Conservation (phyloP, 2,888 invertebrate genomes). For the Cosmorhoe ocellata region DNA sequence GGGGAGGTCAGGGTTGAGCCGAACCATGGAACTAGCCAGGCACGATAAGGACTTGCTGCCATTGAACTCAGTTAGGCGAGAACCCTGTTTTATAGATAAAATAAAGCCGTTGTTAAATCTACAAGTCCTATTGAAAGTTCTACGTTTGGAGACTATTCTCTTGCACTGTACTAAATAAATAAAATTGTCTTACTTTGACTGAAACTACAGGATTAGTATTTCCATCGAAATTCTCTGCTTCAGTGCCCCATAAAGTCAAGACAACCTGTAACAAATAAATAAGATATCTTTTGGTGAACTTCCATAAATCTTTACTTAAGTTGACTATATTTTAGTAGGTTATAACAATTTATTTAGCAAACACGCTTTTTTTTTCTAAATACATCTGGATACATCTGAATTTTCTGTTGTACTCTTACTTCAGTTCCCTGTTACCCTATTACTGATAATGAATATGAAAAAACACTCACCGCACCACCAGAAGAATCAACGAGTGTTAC, state of each 20-base stretch:
- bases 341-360: too few species aligned
- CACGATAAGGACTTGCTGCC: conserved; percentile 88
- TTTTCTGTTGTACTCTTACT: too few species aligned
- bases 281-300: not conserved
- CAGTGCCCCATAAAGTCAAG: conserved; percentile 95
- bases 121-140: too few species aligned
- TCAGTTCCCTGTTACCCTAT: not conserved
- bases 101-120: too few species aligned
- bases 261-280: conserved; percentile 75
- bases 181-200: conserved; percentile 82
- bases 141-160: too few species aligned
- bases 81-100: conserved; percentile 77
- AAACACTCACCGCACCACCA: conserved; percentile 83
- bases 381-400: too few species aligned
- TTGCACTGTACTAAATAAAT: too few species aligned
- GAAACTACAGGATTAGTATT: conserved; percentile 90
- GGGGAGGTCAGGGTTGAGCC: conserved; percentile 93
- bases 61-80: conserved; percentile 92
- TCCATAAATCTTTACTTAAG: too few species aligned
- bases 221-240: conserved; percentile 93
- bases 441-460: not conserved
- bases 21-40: conserved; percentile 83
- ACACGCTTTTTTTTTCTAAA: too few species aligned
- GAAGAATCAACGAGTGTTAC: conserved; percentile 93
- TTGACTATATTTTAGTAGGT: too few species aligned